phyloP scores from a whole-genome alignment of 2,888 invertebrate species.

The Ichneumon xanthorius region DNA sequence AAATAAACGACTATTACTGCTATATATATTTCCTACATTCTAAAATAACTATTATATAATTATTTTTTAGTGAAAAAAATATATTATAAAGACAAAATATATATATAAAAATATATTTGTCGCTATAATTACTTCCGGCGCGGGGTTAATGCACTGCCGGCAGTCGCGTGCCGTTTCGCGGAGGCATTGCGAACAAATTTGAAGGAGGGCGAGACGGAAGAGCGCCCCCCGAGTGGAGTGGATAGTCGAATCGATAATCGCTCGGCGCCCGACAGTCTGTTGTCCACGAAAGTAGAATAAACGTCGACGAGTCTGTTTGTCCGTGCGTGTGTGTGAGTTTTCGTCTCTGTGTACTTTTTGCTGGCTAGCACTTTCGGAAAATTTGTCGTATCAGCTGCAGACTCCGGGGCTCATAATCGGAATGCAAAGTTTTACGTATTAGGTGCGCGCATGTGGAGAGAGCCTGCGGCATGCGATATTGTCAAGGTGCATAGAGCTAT shows the following conservation, averaged over 20 bases:
- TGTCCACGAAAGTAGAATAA: constrained; percentile 62
- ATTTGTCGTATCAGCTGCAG: constrained; percentile 63
- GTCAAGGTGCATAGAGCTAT: neutral
- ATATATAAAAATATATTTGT: neutral
- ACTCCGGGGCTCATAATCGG: constrained; percentile 11
- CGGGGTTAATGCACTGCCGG: neutral
- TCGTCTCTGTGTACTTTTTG: neutral
- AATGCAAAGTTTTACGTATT: constrained; percentile 27
- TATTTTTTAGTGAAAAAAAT: neutral
- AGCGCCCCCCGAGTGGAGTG: constrained; percentile 14
- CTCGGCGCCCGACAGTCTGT: constrained; percentile 63
- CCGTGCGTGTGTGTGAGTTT: neutral
- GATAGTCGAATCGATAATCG: constrained; percentile 64
- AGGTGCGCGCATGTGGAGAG: neutral
- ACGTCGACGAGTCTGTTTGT: constrained; percentile 31
- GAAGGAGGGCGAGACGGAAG: constrained; percentile 15
- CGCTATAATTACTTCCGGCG: neutral
- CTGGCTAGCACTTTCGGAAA: constrained; percentile 55
- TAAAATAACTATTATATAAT: too few species aligned
- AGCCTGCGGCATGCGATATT: neutral
- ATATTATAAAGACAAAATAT: neutral
- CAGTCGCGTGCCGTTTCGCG: constrained; percentile 10
- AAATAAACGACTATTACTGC: too few species aligned
- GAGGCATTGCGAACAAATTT: constrained; percentile 2
- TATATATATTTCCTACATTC: too few species aligned